Conservation (phyloP, 2,797 vertebrate genomes). For the Anniella stebbinsi region DNA sequence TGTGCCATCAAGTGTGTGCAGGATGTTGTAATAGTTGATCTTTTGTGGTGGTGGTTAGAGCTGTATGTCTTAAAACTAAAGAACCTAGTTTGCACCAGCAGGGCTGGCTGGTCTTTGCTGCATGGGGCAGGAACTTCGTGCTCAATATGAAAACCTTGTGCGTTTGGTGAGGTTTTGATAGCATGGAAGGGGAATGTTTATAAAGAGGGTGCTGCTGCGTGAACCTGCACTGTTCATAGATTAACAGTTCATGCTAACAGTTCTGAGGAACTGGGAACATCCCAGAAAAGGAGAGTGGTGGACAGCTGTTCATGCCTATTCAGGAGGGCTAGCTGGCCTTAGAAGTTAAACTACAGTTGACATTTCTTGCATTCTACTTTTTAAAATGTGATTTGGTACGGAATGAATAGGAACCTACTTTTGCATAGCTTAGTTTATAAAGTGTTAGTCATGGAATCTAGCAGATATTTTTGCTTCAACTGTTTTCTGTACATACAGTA, state of each 20-base stretch:
- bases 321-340: background rate
- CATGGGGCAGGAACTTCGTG: conserved; percentile 29
- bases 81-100: background rate
- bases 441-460: background rate
- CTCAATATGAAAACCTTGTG: conserved; percentile 18
- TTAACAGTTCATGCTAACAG: background rate
- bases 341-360: background rate
- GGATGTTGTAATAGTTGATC: conserved; percentile 21
- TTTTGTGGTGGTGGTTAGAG: background rate
- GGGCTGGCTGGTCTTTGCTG: background rate
- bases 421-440: background rate
- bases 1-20: conserved; percentile 40
- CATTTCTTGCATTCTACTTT: background rate
- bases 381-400: background rate
- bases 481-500: background rate
- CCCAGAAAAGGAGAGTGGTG: background rate
- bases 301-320: background rate
- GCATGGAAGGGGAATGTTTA: conserved; percentile 30
- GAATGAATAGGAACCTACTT: background rate
- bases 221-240: background rate
- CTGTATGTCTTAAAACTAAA: background rate
- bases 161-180: conserved; percentile 26
- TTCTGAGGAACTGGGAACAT: background rate
- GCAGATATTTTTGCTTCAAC: background rate
- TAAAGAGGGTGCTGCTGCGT: background rate